These are phyloP conservation scores for Dicyrtomina minuta DNA, from an alignment of 2,888 invertebrate genomes.

Conservation along the genomic window DNA sequence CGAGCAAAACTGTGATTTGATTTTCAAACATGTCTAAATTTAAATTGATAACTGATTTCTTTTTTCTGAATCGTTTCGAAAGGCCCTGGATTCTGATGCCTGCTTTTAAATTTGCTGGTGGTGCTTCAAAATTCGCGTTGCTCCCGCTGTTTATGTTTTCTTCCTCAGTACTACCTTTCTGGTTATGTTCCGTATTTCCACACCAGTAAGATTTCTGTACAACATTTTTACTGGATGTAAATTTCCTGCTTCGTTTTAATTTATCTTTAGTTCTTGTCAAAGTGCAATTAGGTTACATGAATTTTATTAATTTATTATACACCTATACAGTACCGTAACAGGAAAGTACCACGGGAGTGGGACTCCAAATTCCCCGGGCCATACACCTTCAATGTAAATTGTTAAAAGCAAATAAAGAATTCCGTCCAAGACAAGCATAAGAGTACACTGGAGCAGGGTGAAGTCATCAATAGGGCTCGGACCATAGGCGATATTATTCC, in stretches of 20 bases:
- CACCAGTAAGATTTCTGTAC: constrained; percentile 56
- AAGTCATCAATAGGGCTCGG: constrained; percentile 69
- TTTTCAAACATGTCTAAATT: too few species aligned
- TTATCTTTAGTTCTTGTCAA: too few species aligned
- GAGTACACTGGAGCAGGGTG: constrained; percentile 68
- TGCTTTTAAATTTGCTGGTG: constrained; percentile 57
- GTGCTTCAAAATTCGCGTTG: constrained; percentile 56
- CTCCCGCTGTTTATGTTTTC: not conserved
- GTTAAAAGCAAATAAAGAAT: constrained; percentile 74
- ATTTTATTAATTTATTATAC: not conserved
- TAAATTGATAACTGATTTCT: constrained; percentile 68
- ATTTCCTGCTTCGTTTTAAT: too few species aligned
- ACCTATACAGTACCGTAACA: constrained; percentile 63
- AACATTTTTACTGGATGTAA: too few species aligned
- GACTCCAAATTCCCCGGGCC: constrained; percentile 80
- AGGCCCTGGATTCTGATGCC: constrained; percentile 64
- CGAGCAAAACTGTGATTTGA: too few species aligned
- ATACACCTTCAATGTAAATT: constrained; percentile 80
- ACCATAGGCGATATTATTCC: constrained; percentile 65
- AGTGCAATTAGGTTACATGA: too few species aligned
- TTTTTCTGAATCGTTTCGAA: constrained; percentile 62
- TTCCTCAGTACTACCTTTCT: too few species aligned
- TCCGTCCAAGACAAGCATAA: constrained; percentile 70
- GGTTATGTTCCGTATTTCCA: constrained; percentile 53
- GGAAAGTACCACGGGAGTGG: constrained; percentile 80